Base-by-base conservation (phyloP, 1,140 invertebrate genomes). In the Hestina assimilis region DNA sequence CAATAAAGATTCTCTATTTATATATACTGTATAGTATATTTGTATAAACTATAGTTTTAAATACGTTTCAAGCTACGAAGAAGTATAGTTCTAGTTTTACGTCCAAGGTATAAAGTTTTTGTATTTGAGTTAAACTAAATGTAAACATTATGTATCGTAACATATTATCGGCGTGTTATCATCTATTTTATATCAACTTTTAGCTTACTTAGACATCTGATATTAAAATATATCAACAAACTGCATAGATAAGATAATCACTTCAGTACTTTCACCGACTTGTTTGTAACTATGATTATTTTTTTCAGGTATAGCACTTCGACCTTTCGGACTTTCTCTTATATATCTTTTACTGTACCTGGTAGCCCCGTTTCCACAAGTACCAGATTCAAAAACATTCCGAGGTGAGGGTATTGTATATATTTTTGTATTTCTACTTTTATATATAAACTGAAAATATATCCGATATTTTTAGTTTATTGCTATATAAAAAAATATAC, bases 341-440 rank as follows among this genome's bases (percentile, higher is more conserved):
- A 79, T 97, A 59, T 98, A 98, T 84, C 89, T 97, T 24, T 84
- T 94, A 17, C 91, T 97, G 63, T 91, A 96, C 80, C 91, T 98
- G 40, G 91, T 94, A 72, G 92, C 93, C 60, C 96, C 96, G 20
- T 91, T 96, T 51, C 90, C 96, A 12, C 92, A 93, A 24, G 90
- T 95, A 40, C 96, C 96, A 41, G 93, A 92, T 58, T 65, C 87
- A 35, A 89, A 88, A 64, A 94, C 93, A 52, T 94, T 96, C 88
- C 90, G 88, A 84, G 93, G 92, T 93, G 86, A 87, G 81, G n/a
- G n/a, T n/a, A n/a, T n/a, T n/a, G n/a, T n/a, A n/a, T n/a, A n/a
- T n/a, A n/a, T n/a, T n/a, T n/a, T n/a, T n/a, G n/a, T n/a, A n/a
- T n/a, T n/a, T n/a, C n/a, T n/a, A n/a, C n/a, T n/a, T n/a, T n/a